Evolutionary conservation across 1,140 invertebrate species (phyloP).

Genomic region (Rhysida immarginata): DNA sequence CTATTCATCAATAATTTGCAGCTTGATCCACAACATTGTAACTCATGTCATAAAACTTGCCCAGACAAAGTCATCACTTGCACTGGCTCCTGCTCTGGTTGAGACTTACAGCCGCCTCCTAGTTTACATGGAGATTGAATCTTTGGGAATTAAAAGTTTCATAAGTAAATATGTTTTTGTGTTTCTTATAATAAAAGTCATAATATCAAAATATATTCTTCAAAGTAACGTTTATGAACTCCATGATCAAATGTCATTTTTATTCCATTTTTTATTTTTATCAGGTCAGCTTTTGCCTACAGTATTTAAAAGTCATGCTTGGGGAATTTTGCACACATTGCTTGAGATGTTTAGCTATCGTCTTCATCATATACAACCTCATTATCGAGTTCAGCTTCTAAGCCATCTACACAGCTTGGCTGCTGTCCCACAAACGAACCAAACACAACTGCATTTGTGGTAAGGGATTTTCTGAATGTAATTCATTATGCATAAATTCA

Average conservation of each 20-base stretch:
- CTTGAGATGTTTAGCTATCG: constrained; percentile 94
- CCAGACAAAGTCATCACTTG: constrained; percentile 63
- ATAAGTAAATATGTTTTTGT: constrained; percentile 62
- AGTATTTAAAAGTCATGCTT: constrained; percentile 64
- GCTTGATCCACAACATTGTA: constrained; percentile 85
- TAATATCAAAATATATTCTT: no score
- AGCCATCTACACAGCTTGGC: constrained; percentile 74
- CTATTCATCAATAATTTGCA: constrained; percentile 16
- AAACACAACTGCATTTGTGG: constrained; percentile 86
- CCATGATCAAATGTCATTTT: no score
- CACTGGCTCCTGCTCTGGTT: constrained; percentile 74
- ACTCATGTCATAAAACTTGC: constrained; percentile 75
- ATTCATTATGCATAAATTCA: no score
- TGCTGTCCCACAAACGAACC: constrained; percentile 79
- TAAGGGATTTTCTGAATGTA: no score
- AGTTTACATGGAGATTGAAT: constrained; percentile 94
- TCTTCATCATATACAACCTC: constrained; percentile 88
- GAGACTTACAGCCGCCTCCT: constrained; percentile 86
- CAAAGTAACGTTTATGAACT: no score
- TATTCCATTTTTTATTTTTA: constrained; percentile 21
- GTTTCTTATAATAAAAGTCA: no score
- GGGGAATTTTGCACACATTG: constrained; percentile 84
- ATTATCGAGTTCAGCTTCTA: constrained; percentile 80
- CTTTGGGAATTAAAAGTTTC: constrained; percentile 89
- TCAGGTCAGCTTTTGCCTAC: constrained; percentile 55